Evolutionary conservation across 2,888 invertebrate species (phyloP).

Genomic region (Steinernema scapterisci): DNA sequence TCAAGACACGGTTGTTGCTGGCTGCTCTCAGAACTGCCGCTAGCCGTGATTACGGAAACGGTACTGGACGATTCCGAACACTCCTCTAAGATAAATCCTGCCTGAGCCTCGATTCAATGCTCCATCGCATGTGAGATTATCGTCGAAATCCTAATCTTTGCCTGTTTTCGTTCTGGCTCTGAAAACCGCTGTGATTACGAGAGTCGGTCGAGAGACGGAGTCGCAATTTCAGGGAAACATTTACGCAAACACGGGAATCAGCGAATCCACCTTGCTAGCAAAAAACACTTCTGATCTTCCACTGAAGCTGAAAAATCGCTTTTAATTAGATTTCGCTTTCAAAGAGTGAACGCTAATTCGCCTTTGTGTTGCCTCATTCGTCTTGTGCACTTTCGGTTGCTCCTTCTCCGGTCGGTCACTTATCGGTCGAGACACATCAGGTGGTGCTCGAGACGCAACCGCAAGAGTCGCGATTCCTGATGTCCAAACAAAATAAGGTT

Average conservation of each 20-base stretch:
- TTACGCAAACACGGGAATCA: background rate
- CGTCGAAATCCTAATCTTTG: background rate
- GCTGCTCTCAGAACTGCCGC: background rate
- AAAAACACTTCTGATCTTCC: too few species aligned
- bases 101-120: too few species aligned
- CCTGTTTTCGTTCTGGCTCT: background rate
- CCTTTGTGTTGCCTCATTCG: too few species aligned
- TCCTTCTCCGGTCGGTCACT: background rate
- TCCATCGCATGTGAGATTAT: too few species aligned
- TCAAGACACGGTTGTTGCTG: background rate
- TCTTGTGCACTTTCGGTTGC: too few species aligned
- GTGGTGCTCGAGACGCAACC: background rate
- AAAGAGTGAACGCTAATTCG: too few species aligned
- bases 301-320: background rate
- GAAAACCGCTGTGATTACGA: background rate
- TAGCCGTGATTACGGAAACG: background rate
- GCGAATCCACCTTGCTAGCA: too few species aligned
- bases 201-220: background rate
- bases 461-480: background rate
- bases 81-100: background rate
- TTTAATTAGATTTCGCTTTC: background rate
- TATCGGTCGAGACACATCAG: background rate
- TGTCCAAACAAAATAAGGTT: slow-evolving; percentile 25
- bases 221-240: background rate
- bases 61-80: background rate